phyloP scores from a whole-genome alignment of 2,888 invertebrate species.

The Xestia xanthographa region DNA sequence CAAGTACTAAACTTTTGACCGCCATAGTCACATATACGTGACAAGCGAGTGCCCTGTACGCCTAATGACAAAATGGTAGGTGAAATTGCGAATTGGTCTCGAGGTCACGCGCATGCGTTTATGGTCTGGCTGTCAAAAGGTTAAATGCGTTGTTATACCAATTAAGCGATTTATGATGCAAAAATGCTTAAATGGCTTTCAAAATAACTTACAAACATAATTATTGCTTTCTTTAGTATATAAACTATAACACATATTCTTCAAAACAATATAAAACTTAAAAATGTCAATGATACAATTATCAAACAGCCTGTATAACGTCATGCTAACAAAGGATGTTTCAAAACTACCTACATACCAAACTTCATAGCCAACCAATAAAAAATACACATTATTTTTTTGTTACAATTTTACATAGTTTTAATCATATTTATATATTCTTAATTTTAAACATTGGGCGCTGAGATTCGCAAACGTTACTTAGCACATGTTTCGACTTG shows the following conservation, averaged over 20 bases:
- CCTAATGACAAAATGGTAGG: no score
- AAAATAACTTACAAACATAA: not conserved
- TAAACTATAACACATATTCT: not conserved
- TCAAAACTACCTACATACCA: slow-evolving; percentile 25
- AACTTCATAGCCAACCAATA: slow-evolving; percentile 31
- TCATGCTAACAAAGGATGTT: not conserved
- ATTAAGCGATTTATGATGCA: not conserved
- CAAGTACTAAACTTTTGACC: no score
- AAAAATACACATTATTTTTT: slow-evolving; percentile 42
- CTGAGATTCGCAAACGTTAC: not conserved
- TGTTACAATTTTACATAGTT: slow-evolving; percentile 57
- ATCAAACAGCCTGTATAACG: not conserved
- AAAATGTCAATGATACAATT: not conserved
- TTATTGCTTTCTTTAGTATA: not conserved
- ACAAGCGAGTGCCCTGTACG: no score
- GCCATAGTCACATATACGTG: no score
- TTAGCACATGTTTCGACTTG: not conserved
- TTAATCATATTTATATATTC: slow-evolving; percentile 34
- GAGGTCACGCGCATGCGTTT: no score
- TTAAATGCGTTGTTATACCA: not conserved
- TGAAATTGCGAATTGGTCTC: no score
- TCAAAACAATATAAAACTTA: not conserved
- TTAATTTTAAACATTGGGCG: slow-evolving; percentile 32
- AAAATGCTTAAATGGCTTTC: not conserved
- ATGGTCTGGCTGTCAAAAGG: no score